Evolutionary conservation across 2,113 vertebrate species (phyloP).

Genomic region (Paraplagusia blochii): DNA sequence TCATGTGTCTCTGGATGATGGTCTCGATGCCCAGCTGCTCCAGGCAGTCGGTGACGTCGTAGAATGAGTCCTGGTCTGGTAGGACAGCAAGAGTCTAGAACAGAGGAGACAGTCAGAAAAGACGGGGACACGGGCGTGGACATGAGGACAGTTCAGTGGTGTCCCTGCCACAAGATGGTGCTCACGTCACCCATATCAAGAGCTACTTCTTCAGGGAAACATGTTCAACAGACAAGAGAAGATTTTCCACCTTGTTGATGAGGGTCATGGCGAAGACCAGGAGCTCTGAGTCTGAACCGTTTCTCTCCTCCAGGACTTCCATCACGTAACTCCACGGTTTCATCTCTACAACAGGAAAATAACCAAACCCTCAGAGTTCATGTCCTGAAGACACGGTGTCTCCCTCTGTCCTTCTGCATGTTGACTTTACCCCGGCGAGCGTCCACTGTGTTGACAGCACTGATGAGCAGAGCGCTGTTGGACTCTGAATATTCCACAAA

Average conservation of each 20-base stretch:
- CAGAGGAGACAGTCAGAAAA: neutral
- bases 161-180: too few species aligned
- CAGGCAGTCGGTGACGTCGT: constrained; percentile 89
- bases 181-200: too few species aligned
- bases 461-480: constrained; percentile 86
- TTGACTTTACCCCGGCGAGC: constrained; percentile 72
- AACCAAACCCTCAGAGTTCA: neutral
- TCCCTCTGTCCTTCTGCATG: neutral
- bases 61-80: constrained; percentile 96
- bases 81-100: constrained; percentile 84
- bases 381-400: neutral
- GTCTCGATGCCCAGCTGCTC: constrained; percentile 91
- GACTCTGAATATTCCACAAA: constrained; percentile 91
- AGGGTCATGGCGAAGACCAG: constrained; percentile 87
- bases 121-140: neutral
- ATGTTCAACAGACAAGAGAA: too few species aligned
- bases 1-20: constrained; percentile 82
- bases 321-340: constrained; percentile 84
- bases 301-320: constrained; percentile 84
- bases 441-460: constrained; percentile 81
- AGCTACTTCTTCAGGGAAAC: too few species aligned
- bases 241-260: constrained; percentile 87
- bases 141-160: neutral
- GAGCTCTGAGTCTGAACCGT: constrained; percentile 84
- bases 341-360: constrained; percentile 62